Conservation (phyloP, 2,888 invertebrate genomes). For the Auanema sp. region DNA sequence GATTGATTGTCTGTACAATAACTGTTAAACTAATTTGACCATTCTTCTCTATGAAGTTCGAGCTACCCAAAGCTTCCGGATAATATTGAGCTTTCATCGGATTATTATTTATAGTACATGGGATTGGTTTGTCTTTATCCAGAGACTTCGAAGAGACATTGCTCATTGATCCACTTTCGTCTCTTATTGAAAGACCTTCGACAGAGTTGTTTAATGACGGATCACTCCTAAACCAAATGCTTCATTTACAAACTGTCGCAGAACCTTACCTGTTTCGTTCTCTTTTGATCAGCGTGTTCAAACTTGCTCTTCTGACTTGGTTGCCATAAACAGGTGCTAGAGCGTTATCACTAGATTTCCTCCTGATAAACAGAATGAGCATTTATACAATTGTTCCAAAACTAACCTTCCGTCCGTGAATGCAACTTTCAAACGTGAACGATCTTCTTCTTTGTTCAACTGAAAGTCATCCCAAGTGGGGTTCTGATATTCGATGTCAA, state of each 20-base stretch:
- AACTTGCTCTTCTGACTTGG: conserved; percentile 27
- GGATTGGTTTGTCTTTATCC: conserved; percentile 25
- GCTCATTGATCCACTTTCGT: conserved; percentile 36
- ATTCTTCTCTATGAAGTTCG: conserved; percentile 88
- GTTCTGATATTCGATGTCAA: conserved; percentile 32
- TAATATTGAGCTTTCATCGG: conserved; percentile 23
- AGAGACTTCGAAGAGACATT: conserved; percentile 41
- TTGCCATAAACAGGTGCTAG: conserved; percentile 15
- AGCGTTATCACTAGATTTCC: conserved; percentile 21
- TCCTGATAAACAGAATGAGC: conserved; percentile 9
- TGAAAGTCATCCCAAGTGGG: conserved; percentile 58
- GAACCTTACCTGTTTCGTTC: conserved; percentile 30
- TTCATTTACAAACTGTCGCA: neutral
- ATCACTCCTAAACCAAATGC: conserved; percentile 30
- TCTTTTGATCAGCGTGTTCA: conserved; percentile 27
- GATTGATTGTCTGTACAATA: conserved; percentile 67
- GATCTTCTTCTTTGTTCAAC: conserved; percentile 24
- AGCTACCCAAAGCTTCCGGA: conserved; percentile 67
- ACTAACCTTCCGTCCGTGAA: conserved; percentile 41
- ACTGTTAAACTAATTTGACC: conserved; percentile 91
- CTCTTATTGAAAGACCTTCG: conserved; percentile 45
- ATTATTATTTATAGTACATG: conserved; percentile 9
- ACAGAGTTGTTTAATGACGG: conserved; percentile 48
- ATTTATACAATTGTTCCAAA: neutral
- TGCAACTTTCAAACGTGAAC: conserved; percentile 41